A percentile compares a stretch with the other conserved stretches of the same genome.
phyloP scores from a whole-genome alignment of 1,140 invertebrate species.

The Bursaphelenchus mucronatus region DNA sequence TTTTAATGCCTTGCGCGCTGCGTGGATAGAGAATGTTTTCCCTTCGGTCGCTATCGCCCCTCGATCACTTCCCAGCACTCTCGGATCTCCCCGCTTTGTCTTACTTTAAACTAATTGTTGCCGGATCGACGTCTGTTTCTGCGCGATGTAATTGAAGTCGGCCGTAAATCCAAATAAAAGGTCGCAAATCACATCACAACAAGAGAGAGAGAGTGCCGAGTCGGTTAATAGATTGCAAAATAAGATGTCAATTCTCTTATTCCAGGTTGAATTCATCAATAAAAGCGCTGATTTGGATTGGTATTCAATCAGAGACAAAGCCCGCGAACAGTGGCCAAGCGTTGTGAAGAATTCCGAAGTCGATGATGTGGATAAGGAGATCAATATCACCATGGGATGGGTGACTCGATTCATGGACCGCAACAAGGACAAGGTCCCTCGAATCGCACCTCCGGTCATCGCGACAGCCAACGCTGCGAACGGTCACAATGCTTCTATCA shows the following conservation, averaged over 20 bases:
- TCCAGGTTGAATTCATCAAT: slow-evolving; percentile 39
- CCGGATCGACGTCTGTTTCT: no score
- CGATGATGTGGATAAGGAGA: slow-evolving; percentile 38
- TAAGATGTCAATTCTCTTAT: neutral
- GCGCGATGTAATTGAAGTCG: no score
- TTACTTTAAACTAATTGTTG: no score
- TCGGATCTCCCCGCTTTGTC: no score
- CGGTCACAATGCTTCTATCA: slow-evolving; percentile 22
- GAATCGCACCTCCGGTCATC: slow-evolving; percentile 43
- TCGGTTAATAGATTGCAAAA: neutral
- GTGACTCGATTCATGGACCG: slow-evolving; percentile 36
- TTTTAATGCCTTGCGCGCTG: neutral
- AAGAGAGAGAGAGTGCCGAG: neutral
- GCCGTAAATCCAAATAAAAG: no score
- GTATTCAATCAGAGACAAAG: slow-evolving; percentile 43
- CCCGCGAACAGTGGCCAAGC: slow-evolving; percentile 32
- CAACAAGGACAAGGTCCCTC: slow-evolving; percentile 34
- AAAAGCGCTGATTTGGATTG: slow-evolving; percentile 29
- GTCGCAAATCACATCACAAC: no score
- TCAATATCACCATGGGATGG: slow-evolving; percentile 48
- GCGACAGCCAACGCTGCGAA: slow-evolving; percentile 35
- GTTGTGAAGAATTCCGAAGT: slow-evolving; percentile 8
- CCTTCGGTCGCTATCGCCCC: no score
- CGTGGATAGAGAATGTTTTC: no score
- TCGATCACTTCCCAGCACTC: no score